Percentiles rank a stretch among this genome's conserved stretches.
Conservation (phyloP, 2,113 vertebrate genomes). For the Neomonachus schauinslandi region DNA sequence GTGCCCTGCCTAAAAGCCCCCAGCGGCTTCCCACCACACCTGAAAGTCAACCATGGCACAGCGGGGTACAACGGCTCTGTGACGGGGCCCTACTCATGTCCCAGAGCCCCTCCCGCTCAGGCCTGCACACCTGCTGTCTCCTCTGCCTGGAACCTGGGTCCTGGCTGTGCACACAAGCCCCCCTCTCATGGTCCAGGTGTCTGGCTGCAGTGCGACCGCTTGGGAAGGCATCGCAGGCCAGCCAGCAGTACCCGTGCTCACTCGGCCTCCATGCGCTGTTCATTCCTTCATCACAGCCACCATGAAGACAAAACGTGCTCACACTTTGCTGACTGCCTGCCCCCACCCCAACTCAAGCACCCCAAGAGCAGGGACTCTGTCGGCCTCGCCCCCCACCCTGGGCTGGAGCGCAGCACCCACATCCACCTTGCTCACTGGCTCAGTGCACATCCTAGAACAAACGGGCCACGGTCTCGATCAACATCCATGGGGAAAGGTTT, state of each 20-base stretch:
- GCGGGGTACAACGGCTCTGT: background rate
- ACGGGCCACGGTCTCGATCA: background rate
- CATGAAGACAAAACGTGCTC: background rate
- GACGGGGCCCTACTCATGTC: background rate
- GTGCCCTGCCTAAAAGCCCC: background rate
- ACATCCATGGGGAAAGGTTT: background rate
- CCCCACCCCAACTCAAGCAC: accelerated
- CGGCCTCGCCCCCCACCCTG: background rate
- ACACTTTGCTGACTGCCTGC: background rate
- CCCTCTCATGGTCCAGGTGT: background rate
- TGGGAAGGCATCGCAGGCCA: background rate
- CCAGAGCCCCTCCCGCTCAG: background rate
- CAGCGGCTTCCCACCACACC: background rate
- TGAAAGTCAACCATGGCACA: background rate
- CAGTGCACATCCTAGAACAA: accelerated
- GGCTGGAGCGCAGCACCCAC: background rate
- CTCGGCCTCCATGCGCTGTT: accelerated
- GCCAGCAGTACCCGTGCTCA: background rate
- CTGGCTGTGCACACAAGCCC: accelerated
- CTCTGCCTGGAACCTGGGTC: no score
- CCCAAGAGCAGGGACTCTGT: background rate
- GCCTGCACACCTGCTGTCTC: background rate
- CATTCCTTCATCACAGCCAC: accelerated
- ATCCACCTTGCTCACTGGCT: background rate
- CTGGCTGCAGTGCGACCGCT: background rate